Percentiles rank a stretch among this genome's conserved stretches.
Conservation (phyloP, 23 tunicate species). For the Styela clava region DNA sequence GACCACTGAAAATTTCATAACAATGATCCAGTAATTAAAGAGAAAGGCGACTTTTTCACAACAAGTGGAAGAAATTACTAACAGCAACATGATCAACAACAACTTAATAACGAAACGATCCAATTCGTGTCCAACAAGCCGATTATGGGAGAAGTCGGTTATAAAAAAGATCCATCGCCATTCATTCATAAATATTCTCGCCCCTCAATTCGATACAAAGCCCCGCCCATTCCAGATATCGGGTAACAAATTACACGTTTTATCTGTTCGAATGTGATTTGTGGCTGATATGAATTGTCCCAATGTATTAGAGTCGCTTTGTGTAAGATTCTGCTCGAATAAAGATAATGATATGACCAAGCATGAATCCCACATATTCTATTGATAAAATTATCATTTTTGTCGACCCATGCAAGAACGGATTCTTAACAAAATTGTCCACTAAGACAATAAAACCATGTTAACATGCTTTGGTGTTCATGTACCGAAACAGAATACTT, state of each 20-base stretch:
- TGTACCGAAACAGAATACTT: not conserved
- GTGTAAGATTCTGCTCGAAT: not conserved
- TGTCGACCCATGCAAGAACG: no score
- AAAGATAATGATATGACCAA: not conserved
- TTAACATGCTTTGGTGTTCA: not conserved
- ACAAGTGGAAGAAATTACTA: no score
- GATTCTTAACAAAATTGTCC: no score
- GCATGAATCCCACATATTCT: not conserved
- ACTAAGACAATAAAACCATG: not conserved
- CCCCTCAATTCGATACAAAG: not conserved
- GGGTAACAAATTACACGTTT: not conserved
- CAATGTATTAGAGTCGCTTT: not conserved
- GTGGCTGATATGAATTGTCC: not conserved
- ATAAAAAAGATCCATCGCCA: not conserved
- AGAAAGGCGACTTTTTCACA: no score
- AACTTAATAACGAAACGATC: no score
- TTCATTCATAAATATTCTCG: not conserved
- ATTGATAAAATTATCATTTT: not conserved
- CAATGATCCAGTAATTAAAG: no score
- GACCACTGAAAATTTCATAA: no score
- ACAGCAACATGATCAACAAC: no score
- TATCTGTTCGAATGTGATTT: not conserved
- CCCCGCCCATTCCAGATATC: not conserved
- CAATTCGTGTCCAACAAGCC: no score
- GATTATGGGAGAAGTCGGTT: not conserved